phyloP scores from a whole-genome alignment of 2,888 invertebrate species.

The Drosophila mimica region DNA sequence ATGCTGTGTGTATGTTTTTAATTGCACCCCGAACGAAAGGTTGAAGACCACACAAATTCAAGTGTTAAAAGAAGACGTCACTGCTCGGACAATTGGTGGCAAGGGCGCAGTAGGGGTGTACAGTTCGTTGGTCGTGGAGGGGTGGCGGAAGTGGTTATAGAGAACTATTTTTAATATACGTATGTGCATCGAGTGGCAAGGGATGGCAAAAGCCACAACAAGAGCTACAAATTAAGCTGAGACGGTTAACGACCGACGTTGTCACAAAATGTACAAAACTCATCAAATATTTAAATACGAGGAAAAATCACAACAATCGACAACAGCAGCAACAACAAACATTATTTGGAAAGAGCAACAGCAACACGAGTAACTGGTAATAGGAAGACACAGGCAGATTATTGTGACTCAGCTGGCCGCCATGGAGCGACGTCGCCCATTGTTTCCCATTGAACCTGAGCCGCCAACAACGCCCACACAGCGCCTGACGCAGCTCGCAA shows the following conservation, averaged over 20 bases:
- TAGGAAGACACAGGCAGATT: conserved; percentile 4
- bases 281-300: conserved; percentile 66
- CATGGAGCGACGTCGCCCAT: conserved; percentile 70
- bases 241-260: conserved; percentile 17
- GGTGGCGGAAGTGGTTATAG: conserved; percentile 67
- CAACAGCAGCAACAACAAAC: conserved; percentile 31
- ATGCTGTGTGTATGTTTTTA: conserved; percentile 30
- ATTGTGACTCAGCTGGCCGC: conserved; percentile 40
- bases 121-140: conserved; percentile 28
- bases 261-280: conserved; percentile 72
- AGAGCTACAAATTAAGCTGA: conserved; percentile 34
- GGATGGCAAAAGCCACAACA: conserved; percentile 43
- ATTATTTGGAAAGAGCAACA: conserved; percentile 13
- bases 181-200: conserved; percentile 16
- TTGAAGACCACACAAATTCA: conserved; percentile 14
- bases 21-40: not conserved
- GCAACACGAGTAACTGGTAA: conserved; percentile 10
- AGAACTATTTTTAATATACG: conserved; percentile 57
- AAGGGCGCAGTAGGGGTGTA: conserved; percentile 32
- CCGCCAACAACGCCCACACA: conserved; percentile 67
- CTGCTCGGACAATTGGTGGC: conserved; percentile 20
- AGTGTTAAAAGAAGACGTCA: conserved; percentile 35
- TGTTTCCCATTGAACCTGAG: conserved; percentile 79
- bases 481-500: conserved; percentile 68
- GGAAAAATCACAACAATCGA: conserved; percentile 27